Evolutionary conservation across 1,140 invertebrate species (phyloP).

Genomic region (Drosophila parvula): DNA sequence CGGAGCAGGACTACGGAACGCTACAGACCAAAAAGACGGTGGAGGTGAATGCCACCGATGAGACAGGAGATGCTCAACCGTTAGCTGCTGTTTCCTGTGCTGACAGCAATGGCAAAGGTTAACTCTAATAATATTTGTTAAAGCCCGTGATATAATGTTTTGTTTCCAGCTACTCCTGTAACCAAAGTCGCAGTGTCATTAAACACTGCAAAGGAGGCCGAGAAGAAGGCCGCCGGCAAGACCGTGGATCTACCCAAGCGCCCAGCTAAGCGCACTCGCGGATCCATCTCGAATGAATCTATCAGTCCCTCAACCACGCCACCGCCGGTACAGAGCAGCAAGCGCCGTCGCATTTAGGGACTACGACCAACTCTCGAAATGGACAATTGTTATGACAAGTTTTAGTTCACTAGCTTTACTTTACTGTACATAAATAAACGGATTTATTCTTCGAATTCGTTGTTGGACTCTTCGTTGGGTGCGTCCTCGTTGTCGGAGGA

Average conservation of each 20-base stretch:
- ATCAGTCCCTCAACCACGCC: slow-evolving; percentile 83
- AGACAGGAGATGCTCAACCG: slow-evolving; percentile 42
- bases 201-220: slow-evolving; percentile 61
- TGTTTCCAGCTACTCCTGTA: slow-evolving; percentile 3
- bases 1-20: slow-evolving; percentile 87
- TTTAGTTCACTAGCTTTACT: slow-evolving; percentile 53
- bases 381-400: slow-evolving; percentile 36
- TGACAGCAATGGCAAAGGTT: slow-evolving; percentile 72
- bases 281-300: slow-evolving; percentile 82
- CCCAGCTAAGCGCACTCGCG: slow-evolving; percentile 80
- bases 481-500: slow-evolving; percentile 26
- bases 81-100: background rate
- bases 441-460: slow-evolving; percentile 69
- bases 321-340: slow-evolving; percentile 75
- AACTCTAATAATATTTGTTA: background rate
- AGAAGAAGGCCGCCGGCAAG: slow-evolving; percentile 74
- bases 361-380: slow-evolving; percentile 5
- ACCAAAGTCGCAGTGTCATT: slow-evolving; percentile 14
- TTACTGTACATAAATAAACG: slow-evolving; percentile 62
- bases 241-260: slow-evolving; percentile 72
- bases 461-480: slow-evolving; percentile 47
- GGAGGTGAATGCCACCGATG: slow-evolving; percentile 68
- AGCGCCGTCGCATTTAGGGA: slow-evolving; percentile 77
- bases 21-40: slow-evolving; percentile 86
- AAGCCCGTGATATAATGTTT: background rate